Base-by-base conservation (phyloP, 64 coral and sea anemone species). In the Hydrozoanthus tunicans region DNA sequence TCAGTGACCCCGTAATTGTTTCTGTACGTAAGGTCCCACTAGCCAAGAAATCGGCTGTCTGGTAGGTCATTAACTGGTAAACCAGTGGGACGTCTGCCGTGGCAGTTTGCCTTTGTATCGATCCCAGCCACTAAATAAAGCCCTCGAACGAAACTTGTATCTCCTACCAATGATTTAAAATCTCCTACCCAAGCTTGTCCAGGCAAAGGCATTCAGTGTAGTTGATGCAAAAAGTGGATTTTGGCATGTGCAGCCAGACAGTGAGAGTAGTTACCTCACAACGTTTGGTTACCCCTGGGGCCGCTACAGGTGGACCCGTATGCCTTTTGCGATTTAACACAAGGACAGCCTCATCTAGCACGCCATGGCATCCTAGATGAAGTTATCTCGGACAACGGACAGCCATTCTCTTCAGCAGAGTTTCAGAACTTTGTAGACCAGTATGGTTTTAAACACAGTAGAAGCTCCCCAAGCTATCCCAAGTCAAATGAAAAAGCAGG, bases 401-500 rank as follows among this genome's bases (percentile, higher is more conserved):
- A 7, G 7, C 62, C 0, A 14, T 64, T 0, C 62, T 9, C 7
- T 14, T 64, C 62, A 9, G 62, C 7, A 1, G 62, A 64, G 64
- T 93, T 89, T 51, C 52, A 89, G 17, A 75, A 77, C 3, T 93
- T 93, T 79, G 58, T 75, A 13, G 75, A 86, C 10, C 58, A 27
- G 3, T 93, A 79, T 32, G 58, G 79, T 7, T 85, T 93, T 62
- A 82, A 93, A 70, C 83, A 93, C 62, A 53, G 86, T 54, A 89
- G 59, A 52, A 93, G 69, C 58, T 89, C 83, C 2, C 91, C 91
- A 6, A 62, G 12, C 10, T 70, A 93, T 70, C 70, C 74, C 4
- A 81, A 79, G 60, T 80, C 91, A 12, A 93, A 93, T 52, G 74
- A 60, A 11, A 93, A 93, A 77, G 70, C 51, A 9, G 91, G 85